These are phyloP conservation scores for Benthosema pterotum DNA, from an alignment of 2,797 vertebrate species.

Conservation along the genomic window DNA sequence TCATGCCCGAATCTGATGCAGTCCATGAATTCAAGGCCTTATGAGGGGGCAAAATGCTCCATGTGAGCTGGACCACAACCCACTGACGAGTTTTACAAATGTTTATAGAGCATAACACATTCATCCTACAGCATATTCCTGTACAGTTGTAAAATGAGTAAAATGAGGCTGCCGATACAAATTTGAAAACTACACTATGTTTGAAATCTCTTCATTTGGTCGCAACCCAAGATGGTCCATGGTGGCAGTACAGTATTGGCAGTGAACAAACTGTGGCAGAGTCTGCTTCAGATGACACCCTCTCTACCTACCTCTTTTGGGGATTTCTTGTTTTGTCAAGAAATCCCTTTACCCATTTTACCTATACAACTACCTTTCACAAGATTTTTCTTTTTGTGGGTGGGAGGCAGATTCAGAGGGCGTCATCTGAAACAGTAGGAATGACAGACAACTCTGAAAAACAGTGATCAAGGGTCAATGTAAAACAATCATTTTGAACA, in stretches of 20 bases:
- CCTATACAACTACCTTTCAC: too few species aligned
- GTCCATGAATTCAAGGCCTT: too few species aligned
- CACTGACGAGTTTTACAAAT: neutral
- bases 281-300: slow-evolving; percentile 13
- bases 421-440: neutral
- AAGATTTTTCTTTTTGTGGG: too few species aligned
- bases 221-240: slow-evolving; percentile 39
- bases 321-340: too few species aligned
- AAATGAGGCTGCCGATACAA: slow-evolving; percentile 26
- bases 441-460: slow-evolving; percentile 5
- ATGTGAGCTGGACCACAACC: too few species aligned
- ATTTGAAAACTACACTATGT: slow-evolving; percentile 12
- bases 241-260: slow-evolving; percentile 63
- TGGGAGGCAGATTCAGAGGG: too few species aligned
- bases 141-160: slow-evolving; percentile 10
- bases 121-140: slow-evolving; percentile 6
- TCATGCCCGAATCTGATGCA: too few species aligned
- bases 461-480: neutral
- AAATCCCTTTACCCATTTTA: too few species aligned
- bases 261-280: slow-evolving; percentile 48
- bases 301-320: too few species aligned
- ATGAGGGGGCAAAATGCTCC: too few species aligned
- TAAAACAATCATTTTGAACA: neutral
- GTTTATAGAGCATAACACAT: neutral
- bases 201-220: slow-evolving; percentile 60